Evolutionary conservation across 1,140 invertebrate species (phyloP), one percentile per base, ranked within the genome.

Genomic region (Euborellia annulipes): DNA sequence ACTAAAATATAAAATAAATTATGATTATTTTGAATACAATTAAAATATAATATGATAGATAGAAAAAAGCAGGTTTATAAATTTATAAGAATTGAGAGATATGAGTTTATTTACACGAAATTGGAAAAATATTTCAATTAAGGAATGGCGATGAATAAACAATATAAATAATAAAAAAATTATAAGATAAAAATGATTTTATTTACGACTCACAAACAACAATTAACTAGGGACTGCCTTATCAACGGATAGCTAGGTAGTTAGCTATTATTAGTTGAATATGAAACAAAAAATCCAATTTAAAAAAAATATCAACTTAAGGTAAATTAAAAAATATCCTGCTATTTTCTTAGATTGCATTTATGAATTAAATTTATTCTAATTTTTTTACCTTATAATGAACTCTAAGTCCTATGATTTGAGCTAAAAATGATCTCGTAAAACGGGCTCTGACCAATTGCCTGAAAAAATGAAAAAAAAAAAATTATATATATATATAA

Each of bases 341-440:
- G n/a, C n/a, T n/a, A n/a, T n/a, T n/a, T n/a, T n/a, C n/a, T n/a
- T n/a, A n/a, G n/a, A n/a, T n/a, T n/a, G n/a, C n/a, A n/a, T n/a
- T n/a, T n/a, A n/a, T n/a, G n/a, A 30, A 42, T 1, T 2, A 21
- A 13, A 13, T 11, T 2, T 13, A 18, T 2, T 4, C 3, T 19
- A 13, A n/a, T 9, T 23, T 11, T 51, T 41, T 52, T 63, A 79
- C 75, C 66, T 90, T 92, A 56, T 91, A 93, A 66, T 92, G 85
- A 20, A 94, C 87, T 52, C 86, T 62, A 23, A 94, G 74, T 23
- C 90, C 91, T 57, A 94, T 93, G 37, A 94, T 75, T 68, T 93
- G 89, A 34, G 90, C 90, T 22, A 94, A 68, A 66, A 94, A 95
- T n/a, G 87, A 92, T 44, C 89, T 70, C 17, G 87, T 85, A 57